phyloP scores from a whole-genome alignment of 1,140 invertebrate genomes.

The Arion vulgaris region DNA sequence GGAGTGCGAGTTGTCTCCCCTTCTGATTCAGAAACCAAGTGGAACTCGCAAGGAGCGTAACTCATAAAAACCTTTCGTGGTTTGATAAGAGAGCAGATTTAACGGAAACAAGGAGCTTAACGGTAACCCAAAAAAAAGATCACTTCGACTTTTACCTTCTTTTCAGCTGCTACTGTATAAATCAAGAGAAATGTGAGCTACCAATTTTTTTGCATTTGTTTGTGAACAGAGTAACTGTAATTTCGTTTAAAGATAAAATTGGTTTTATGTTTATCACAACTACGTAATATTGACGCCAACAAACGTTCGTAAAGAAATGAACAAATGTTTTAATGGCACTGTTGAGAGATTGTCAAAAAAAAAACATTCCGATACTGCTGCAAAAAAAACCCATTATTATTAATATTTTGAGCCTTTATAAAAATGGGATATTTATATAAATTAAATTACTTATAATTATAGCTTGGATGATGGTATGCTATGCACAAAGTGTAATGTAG shows the following conservation, averaged over 20 bases:
- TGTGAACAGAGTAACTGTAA: not conserved
- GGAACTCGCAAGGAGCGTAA: not conserved
- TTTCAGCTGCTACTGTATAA: constrained; percentile 7
- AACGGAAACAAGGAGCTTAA: not conserved
- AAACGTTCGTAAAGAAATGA: not conserved
- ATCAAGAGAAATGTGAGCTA: not conserved
- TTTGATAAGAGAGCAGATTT: not conserved
- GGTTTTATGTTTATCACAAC: not conserved
- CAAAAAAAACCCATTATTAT: no score
- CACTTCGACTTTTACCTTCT: not conserved
- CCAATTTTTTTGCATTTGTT: not conserved
- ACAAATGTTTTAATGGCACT: not conserved
- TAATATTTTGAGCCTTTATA: no score
- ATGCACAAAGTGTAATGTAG: no score
- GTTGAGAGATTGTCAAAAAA: not conserved
- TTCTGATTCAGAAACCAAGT: constrained; percentile 19
- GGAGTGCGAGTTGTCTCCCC: not conserved
- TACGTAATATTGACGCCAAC: not conserved
- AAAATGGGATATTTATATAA: no score
- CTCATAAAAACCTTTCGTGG: not conserved
- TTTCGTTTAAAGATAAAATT: not conserved
- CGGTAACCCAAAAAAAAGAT: not conserved
- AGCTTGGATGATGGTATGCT: no score
- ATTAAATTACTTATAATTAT: no score
- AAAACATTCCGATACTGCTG: no score